A percentile compares a stretch with the other conserved stretches of the same genome.
Evolutionary conservation across 92 coral and sea anemone genomes (phyloP).

Genomic region (Zoanthus solanderi): DNA sequence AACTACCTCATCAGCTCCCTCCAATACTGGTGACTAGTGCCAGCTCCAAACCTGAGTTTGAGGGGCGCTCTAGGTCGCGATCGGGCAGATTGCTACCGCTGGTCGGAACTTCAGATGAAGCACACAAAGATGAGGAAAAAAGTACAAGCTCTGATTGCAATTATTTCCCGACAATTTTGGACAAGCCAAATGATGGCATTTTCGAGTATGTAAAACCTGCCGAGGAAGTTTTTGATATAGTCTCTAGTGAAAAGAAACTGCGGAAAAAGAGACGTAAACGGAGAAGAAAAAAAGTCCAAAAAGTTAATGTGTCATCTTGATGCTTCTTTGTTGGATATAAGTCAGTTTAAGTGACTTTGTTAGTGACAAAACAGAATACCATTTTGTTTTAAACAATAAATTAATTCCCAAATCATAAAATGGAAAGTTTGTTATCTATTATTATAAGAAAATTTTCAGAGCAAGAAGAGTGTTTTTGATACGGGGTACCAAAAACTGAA

Average conservation of each 20-base stretch:
- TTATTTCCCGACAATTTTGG: background rate
- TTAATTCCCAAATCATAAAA: too few species aligned
- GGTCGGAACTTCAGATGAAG: background rate
- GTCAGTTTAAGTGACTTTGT: too few species aligned
- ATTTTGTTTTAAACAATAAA: too few species aligned
- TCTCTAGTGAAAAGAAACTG: slow-evolving; percentile 18
- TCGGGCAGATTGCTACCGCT: background rate
- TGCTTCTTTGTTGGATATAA: too few species aligned
- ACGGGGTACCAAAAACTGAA: too few species aligned
- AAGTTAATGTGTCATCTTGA: too few species aligned
- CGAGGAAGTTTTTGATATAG: slow-evolving; percentile 33
- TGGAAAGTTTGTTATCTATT: too few species aligned
- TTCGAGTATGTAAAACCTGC: slow-evolving; percentile 44
- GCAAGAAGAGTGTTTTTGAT: too few species aligned
- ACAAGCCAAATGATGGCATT: background rate
- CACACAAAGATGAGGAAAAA: background rate
- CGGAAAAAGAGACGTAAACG: slow-evolving; percentile 22
- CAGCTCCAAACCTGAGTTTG: background rate
- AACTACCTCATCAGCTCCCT: slow-evolving; percentile 13
- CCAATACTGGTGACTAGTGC: slow-evolving; percentile 42
- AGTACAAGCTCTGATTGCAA: background rate
- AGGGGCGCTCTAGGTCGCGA: background rate
- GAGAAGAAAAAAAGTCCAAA: background rate
- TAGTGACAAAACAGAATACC: too few species aligned
- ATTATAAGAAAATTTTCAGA: too few species aligned